Conservation (phyloP, 2,113 vertebrate genomes). For the Thalassarche chlororhynchos region DNA sequence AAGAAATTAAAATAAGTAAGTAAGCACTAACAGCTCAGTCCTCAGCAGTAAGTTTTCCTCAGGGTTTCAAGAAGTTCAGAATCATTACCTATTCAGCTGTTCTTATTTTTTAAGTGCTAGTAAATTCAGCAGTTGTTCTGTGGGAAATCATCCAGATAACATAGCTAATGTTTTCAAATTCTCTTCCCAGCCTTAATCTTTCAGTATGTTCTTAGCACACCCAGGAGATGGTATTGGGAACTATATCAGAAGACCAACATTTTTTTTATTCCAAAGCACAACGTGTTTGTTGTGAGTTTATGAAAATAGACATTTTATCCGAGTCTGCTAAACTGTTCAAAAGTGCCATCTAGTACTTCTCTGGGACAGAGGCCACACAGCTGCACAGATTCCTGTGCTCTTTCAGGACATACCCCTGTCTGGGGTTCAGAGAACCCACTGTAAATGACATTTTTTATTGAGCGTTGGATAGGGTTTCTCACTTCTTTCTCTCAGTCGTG, state of each 20-base stretch:
- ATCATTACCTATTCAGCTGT: background rate
- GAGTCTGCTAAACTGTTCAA: background rate
- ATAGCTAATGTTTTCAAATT: background rate
- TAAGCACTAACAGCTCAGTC: background rate
- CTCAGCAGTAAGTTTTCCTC: background rate
- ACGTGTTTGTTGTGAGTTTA: background rate
- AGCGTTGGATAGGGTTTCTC: background rate
- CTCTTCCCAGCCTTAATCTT: background rate
- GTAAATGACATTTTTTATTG: background rate
- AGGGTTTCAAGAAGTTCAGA: background rate
- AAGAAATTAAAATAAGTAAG: conserved; percentile 67
- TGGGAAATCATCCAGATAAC: background rate
- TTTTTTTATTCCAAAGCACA: background rate
- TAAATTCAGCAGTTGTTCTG: background rate
- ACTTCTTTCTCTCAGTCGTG: background rate
- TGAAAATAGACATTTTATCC: background rate
- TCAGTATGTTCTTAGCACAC: background rate
- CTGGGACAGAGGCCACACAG: background rate
- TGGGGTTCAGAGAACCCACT: background rate
- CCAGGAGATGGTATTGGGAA: background rate
- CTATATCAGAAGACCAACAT: background rate
- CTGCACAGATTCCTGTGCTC: background rate
- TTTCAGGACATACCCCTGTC: background rate
- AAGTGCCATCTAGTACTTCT: background rate
- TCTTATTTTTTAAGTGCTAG: background rate